Evolutionary conservation across 2,888 invertebrate genomes (phyloP), one percentile per base, ranked within the genome.

Genomic region (Cataglyphis livida): DNA sequence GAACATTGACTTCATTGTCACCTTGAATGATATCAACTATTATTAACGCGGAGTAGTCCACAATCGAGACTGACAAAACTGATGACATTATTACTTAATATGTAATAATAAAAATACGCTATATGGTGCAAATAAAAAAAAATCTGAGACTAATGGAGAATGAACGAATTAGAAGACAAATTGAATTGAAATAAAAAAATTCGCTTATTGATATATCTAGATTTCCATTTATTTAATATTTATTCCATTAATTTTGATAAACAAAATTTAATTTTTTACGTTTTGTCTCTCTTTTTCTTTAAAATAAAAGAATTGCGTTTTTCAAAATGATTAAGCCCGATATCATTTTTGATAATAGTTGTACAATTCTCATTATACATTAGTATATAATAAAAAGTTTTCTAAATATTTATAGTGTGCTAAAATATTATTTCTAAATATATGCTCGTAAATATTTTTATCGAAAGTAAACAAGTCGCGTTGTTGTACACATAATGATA

Each of bases 101-200:
- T 65, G 12, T 75, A 38, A 38, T 51, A 75, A 65, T 62, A 32
- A 74, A 54, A 28, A 38, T n/a, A 41, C 32, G 18, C 10, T 65
- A 75, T 65, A 75, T 64, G 62, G 25, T 62, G 51, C 48, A 64
- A 75, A 75, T 51, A 54, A n/a, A 75, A 75, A 35, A 38, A 38
- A 4, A 7, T 38, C 3, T 12, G 41, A 44, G 41, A 44, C 41
- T 64, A 32, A 32, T 61, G 3, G 64, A n/a, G 15, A 35, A 2
- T n/a, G 1, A 62, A 64, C 5, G 12, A 21, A 64, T 38, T 38
- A 38, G 15, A 35, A 35, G n/a, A n/a, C 35, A 62, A 38, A 21
- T 32, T 10, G 28, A 15, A 61, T 61, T 61, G 3, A 61, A 32
- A 61, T 28, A 61, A 59, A 59, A 59, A 59, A 59, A 59, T 28